These are phyloP conservation scores for Eulacestoma nigropectus DNA, from an alignment of 2,113 vertebrate genomes.

Conservation along the genomic window DNA sequence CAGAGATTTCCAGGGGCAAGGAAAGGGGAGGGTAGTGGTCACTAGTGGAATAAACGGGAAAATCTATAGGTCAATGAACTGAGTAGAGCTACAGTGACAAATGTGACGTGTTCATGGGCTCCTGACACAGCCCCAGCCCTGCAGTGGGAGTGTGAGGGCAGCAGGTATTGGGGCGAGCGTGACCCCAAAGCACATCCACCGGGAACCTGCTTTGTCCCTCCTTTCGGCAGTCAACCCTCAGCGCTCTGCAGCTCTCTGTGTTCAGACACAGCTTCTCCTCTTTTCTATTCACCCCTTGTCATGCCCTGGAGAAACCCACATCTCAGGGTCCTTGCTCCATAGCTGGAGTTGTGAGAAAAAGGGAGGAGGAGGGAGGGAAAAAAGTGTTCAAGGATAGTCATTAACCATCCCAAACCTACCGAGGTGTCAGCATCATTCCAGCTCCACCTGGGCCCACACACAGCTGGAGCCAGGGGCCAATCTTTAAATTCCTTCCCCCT, in stretches of 20 bases:
- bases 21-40: not conserved
- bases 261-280: not conserved
- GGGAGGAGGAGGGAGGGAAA: not conserved
- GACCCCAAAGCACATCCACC: not conserved
- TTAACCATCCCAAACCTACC: not conserved
- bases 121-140: not conserved
- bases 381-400: not conserved
- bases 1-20: not conserved
- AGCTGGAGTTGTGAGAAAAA: not conserved
- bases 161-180: not conserved
- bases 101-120: accelerated
- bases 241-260: not conserved
- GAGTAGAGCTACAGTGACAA: not conserved
- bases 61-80: not conserved
- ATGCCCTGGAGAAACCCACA: not conserved
- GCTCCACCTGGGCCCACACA: no score
- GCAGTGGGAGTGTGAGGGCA: not conserved
- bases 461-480: not conserved
- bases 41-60: not conserved
- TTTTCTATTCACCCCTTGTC: not conserved
- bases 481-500: not conserved
- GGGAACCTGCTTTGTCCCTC: not conserved
- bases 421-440: not conserved
- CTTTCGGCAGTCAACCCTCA: not conserved
- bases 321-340: not conserved